Evolutionary conservation across 2,888 invertebrate genomes (phyloP).

Genomic region (Pocota personata): DNA sequence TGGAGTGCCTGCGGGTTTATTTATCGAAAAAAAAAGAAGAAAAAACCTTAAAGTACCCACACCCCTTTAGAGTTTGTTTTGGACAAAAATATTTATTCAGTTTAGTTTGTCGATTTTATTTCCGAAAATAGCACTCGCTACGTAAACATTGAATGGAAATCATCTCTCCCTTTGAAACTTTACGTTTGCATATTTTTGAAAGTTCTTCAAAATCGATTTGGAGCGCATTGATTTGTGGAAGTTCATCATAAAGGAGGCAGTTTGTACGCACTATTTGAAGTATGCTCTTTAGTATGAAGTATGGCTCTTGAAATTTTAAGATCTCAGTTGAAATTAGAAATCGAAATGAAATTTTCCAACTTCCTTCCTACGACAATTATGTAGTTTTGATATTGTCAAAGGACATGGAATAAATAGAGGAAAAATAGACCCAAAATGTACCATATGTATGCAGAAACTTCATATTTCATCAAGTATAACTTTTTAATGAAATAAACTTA

Average conservation of each 20-base stretch:
- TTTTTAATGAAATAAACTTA: too few species aligned
- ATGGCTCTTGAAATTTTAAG: constrained; percentile 7
- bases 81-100: constrained; percentile 24
- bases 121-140: constrained; percentile 11
- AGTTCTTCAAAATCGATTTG: background rate
- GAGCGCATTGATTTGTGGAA: background rate
- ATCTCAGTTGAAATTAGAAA: background rate
- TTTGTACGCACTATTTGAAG: background rate
- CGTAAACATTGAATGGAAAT: too few species aligned
- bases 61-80: background rate
- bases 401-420: background rate
- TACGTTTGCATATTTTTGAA: background rate
- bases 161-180: background rate
- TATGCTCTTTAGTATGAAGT: background rate
- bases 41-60: constrained; percentile 4
- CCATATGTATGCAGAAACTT: too few species aligned
- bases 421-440: background rate
- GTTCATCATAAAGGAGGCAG: background rate
- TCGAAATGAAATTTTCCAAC: background rate
- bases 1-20: constrained; percentile 25
- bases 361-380: background rate
- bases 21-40: background rate
- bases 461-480: too few species aligned
- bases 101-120: constrained; percentile 11
- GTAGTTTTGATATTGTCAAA: background rate